A percentile compares a stretch with the other conserved stretches of the same genome.
phyloP scores from a whole-genome alignment of 2,113 vertebrate species.

The Petromus typicus region DNA sequence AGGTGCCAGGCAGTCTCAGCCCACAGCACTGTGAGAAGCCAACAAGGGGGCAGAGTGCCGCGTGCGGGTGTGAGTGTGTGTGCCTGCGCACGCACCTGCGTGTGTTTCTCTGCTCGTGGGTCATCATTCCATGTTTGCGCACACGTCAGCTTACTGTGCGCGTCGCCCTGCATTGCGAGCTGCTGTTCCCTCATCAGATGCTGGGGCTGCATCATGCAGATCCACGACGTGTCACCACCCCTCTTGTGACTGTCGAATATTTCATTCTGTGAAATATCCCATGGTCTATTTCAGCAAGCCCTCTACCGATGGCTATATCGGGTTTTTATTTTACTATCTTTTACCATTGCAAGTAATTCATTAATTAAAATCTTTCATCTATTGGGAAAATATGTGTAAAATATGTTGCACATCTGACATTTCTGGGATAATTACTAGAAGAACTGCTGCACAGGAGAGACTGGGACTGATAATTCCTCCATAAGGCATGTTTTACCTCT shows the following conservation, averaged over 20 bases:
- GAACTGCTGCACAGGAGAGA: neutral
- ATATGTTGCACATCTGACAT: neutral
- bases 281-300: neutral
- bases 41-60: neutral
- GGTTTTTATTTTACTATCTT: conserved; percentile 8
- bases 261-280: conserved; percentile 18
- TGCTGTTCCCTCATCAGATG: conserved; percentile 44
- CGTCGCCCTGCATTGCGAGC: neutral
- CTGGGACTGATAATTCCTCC: neutral
- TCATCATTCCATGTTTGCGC: neutral
- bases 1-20: neutral
- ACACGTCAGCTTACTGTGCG: neutral
- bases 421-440: conserved; percentile 30
- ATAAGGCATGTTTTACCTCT: neutral
- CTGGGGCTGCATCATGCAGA: neutral
- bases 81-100: neutral
- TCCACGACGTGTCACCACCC: neutral
- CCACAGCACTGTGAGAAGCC: neutral
- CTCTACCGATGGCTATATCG: neutral
- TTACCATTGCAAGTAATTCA: neutral
- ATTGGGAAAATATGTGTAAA: neutral
- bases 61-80: neutral
- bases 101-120: neutral
- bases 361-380: neutral
- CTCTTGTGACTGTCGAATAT: conserved; percentile 33